phyloP scores from a whole-genome alignment of 2,113 vertebrate genomes.

The Equus przewalskii region DNA sequence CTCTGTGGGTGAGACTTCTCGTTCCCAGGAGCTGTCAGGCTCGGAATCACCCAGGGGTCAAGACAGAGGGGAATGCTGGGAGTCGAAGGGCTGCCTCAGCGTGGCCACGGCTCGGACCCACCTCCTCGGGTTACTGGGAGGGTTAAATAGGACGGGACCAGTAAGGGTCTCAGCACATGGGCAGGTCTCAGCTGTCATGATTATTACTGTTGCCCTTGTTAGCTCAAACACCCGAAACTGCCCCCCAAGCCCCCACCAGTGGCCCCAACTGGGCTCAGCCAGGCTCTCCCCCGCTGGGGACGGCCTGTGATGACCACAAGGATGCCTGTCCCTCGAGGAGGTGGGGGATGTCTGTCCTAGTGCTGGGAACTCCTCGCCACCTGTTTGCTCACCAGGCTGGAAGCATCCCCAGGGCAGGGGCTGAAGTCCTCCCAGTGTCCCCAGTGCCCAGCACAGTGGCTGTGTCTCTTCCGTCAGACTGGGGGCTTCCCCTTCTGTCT shows the following conservation, averaged over 20 bases:
- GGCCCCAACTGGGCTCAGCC: neutral
- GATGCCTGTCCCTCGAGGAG: neutral
- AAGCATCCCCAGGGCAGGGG: neutral
- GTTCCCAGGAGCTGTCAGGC: neutral
- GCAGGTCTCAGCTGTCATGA: neutral
- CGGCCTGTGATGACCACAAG: neutral
- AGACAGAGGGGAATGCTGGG: neutral
- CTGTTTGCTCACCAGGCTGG: neutral
- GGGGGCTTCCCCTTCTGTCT: neutral
- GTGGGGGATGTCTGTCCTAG: neutral
- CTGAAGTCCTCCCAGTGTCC: neutral
- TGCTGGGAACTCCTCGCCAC: neutral
- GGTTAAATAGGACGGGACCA: neutral
- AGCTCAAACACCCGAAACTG: neutral
- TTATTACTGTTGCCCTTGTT: neutral
- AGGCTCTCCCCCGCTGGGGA: neutral
- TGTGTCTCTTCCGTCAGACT: neutral
- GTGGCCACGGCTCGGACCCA: rapidly evolving
- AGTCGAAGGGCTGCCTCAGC: neutral
- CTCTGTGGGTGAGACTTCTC: neutral
- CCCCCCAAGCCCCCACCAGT: neutral
- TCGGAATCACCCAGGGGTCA: neutral
- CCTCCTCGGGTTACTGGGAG: neutral
- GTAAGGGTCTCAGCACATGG: neutral
- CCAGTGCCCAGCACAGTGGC: neutral